These are phyloP conservation scores for Melanaphis sacchari DNA, from an alignment of 1,140 invertebrate species.

Conservation along the genomic window DNA sequence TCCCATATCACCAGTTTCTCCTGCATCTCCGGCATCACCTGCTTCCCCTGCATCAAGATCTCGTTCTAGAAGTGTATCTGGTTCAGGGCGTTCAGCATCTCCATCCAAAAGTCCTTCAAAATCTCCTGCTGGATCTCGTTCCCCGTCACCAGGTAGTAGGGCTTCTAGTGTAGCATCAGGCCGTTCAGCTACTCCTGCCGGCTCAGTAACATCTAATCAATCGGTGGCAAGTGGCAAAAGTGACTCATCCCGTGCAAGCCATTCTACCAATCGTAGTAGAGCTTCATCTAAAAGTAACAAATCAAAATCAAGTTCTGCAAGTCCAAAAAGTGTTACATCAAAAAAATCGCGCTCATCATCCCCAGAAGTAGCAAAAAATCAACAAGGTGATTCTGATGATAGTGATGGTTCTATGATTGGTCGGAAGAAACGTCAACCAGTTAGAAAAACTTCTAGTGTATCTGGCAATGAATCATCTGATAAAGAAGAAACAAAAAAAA, in stretches of 20 bases:
- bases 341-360: conserved; percentile 48
- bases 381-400: conserved; percentile 1
- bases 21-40: background rate
- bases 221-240: conserved; percentile 45
- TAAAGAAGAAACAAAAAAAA: conserved; percentile 63
- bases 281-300: conserved; percentile 46
- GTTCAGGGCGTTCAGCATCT: conserved; percentile 60
- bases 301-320: conserved; percentile 43
- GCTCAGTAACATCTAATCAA: conserved; percentile 53
- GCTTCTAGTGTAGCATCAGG: conserved; percentile 62
- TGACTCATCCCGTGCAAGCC: conserved; percentile 37
- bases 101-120: conserved; percentile 62
- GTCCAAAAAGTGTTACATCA: conserved; percentile 22
- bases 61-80: conserved; percentile 58
- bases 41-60: conserved; percentile 28
- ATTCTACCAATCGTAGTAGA: conserved; percentile 47
- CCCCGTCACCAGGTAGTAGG: conserved; percentile 61
- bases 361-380: background rate
- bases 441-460: conserved; percentile 45
- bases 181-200: conserved; percentile 52
- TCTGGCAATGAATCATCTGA: conserved; percentile 62
- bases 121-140: conserved; percentile 62
- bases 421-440: conserved; percentile 60
- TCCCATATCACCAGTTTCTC: background rate
- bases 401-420: conserved; percentile 51